A percentile compares a stretch with the other conserved stretches of the same genome.
phyloP scores from a whole-genome alignment of 1,140 invertebrate genomes.

The Drosophila tristis region DNA sequence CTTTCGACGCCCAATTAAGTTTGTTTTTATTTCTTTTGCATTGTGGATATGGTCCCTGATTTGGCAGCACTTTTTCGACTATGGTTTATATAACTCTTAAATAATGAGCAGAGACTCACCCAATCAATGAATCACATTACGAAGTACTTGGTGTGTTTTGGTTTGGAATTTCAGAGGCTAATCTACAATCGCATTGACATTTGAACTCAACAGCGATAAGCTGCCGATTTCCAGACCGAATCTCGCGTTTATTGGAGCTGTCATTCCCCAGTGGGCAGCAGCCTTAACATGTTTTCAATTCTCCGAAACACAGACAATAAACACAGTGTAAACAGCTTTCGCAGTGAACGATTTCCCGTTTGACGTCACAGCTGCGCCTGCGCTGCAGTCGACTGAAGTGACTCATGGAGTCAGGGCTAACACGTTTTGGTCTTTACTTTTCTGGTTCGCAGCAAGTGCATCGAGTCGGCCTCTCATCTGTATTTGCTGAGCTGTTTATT shows the following conservation, averaged over 20 bases:
- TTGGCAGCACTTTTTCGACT: slow-evolving; percentile 9
- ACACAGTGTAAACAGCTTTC: slow-evolving; percentile 19
- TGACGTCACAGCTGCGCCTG: slow-evolving; percentile 52
- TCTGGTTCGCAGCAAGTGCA: slow-evolving; percentile 9
- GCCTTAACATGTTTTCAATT: neutral
- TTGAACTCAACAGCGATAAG: slow-evolving; percentile 27
- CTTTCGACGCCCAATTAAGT: slow-evolving; percentile 47
- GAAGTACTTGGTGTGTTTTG: neutral
- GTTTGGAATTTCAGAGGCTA: slow-evolving; percentile 2
- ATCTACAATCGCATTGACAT: slow-evolving; percentile 21
- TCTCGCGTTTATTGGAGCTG: neutral
- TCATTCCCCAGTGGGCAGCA: neutral
- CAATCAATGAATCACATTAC: slow-evolving; percentile 18
- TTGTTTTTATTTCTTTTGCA: slow-evolving; percentile 13
- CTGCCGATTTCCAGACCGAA: slow-evolving; percentile 11
- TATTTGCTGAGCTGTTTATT: neutral
- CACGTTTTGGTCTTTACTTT: slow-evolving; percentile 7
- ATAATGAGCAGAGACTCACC: neutral
- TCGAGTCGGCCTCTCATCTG: neutral
- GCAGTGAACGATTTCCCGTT: slow-evolving; percentile 30
- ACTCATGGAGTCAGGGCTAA: slow-evolving; percentile 20
- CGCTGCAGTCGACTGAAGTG: slow-evolving; percentile 12
- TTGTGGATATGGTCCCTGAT: neutral
- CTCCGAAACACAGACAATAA: neutral
- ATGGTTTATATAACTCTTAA: slow-evolving; percentile 15